Base-by-base conservation (phyloP, 2,797 vertebrate species). In the Neosalanx taihuensis region DNA sequence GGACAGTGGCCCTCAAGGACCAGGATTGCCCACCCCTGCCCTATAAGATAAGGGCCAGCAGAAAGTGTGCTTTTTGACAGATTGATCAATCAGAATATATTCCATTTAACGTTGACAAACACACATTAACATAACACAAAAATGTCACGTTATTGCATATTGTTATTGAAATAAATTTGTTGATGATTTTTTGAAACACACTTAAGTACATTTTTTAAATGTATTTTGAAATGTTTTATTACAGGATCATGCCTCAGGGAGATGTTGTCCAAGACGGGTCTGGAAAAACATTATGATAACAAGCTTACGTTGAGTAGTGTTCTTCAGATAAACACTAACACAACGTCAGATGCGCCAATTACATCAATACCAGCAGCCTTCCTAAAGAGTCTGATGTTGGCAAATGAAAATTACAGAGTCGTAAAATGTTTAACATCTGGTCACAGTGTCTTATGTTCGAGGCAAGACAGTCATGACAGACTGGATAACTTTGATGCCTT, bases 341-440 rank as follows among this genome's bases (percentile, higher is more conserved):
- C 80, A 31, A 57, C 88, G 73, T 83, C 71, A 65, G 81, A 79
- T 61, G 71, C 77, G 67, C 63, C 85, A 1, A 76, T 81, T 31
- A 80, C 76, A 33, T 81, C 87, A 59, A 33, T 88, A 41, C 86
- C 87, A 5, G 81, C 78, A 84, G 76, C 77, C 53, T 89, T 89
- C 72, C 80, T 92, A 49, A 75, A 82, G 73, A 90, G 86, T 69
- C 74, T 91, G 29, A 80, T 91, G 83, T 88, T 86, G 58, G 74
- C 85, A 7, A 84, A 86, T 17, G 58, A 76, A 0, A 82, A 76
- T 15, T 83, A 86, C 59, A 83, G 86, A 72, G 85, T 67, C 37
- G 85, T 83, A 33, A 72, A 57, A 18, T 58, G 41, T 31, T 7
- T 23, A 58, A 46, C 0, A 1, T 46, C 41, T 13, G 41, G 9